These are phyloP conservation scores for Heteractis magnifica DNA, from an alignment of 92 coral and sea anemone species.

Conservation along the genomic window DNA sequence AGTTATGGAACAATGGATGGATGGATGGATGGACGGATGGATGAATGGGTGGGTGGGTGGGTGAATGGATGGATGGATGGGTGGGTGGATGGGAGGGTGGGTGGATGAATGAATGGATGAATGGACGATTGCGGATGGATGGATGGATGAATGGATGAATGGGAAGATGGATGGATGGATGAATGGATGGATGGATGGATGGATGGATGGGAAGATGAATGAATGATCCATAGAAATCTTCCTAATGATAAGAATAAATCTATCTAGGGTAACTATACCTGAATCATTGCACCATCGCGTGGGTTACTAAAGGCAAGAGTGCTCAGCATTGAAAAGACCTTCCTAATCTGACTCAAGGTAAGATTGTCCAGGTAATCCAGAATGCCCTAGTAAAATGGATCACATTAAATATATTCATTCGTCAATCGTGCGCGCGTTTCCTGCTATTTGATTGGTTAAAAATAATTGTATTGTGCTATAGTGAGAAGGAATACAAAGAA, in stretches of 20 bases:
- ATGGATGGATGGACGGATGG: too few species aligned
- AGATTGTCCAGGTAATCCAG: slow-evolving; percentile 93
- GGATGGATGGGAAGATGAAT: neutral
- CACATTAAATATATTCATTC: too few species aligned
- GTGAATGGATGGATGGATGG: neutral
- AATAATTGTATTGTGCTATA: too few species aligned
- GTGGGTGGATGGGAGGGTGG: too few species aligned
- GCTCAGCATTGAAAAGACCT: slow-evolving; percentile 87
- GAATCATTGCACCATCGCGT: slow-evolving; percentile 89
- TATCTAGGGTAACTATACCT: slow-evolving; percentile 43
- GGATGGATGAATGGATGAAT: too few species aligned
- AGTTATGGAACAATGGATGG: too few species aligned
- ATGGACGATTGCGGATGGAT: too few species aligned
- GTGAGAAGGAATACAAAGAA: too few species aligned
- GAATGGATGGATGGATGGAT: neutral
- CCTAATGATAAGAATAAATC: neutral
- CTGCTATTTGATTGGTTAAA: too few species aligned
- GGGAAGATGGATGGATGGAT: neutral
- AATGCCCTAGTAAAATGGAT: slow-evolving; percentile 58
- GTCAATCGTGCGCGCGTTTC: too few species aligned
- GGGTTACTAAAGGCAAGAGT: slow-evolving; percentile 82
- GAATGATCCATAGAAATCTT: too few species aligned
- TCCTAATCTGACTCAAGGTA: slow-evolving; percentile 78
- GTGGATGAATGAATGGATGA: too few species aligned
- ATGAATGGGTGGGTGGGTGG: neutral